Evolutionary conservation across 2,797 vertebrate genomes (phyloP).

Genomic region (Mallotus villosus): DNA sequence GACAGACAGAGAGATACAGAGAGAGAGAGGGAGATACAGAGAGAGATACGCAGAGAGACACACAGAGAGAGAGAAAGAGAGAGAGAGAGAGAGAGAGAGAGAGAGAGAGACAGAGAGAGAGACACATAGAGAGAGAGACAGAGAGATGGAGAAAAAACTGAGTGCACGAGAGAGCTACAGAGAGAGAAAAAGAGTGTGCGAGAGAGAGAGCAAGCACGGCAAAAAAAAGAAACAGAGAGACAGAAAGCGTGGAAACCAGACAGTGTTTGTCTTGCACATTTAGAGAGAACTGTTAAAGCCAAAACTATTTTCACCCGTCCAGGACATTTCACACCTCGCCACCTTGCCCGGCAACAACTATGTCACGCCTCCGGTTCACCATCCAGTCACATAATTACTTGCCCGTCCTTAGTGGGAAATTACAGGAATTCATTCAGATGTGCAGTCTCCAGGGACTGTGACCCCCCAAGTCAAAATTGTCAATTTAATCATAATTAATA

Average conservation of each 20-base stretch:
- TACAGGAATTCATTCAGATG: constrained; percentile 44
- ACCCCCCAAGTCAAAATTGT: constrained; percentile 60
- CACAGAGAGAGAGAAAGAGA: background rate
- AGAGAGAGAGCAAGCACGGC: background rate
- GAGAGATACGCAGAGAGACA: background rate
- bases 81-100: background rate
- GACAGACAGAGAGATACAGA: background rate
- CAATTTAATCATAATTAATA: constrained; percentile 71
- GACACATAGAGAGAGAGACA: background rate
- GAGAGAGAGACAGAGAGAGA: background rate
- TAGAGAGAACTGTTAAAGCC: background rate
- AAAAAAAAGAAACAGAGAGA: background rate
- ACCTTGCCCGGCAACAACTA: background rate
- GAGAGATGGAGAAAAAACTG: background rate
- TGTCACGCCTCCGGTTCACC: background rate
- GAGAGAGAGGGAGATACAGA: background rate
- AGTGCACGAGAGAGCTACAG: background rate
- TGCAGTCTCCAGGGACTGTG: constrained; percentile 43
- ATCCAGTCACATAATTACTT: constrained; percentile 59
- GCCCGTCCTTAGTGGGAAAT: constrained; percentile 46
- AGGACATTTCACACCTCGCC: background rate
- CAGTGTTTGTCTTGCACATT: background rate
- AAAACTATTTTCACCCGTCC: background rate
- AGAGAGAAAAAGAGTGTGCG: background rate
- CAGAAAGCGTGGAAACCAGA: background rate